phyloP scores from a whole-genome alignment of 2,113 vertebrate species.

The Ascaphus truei region DNA sequence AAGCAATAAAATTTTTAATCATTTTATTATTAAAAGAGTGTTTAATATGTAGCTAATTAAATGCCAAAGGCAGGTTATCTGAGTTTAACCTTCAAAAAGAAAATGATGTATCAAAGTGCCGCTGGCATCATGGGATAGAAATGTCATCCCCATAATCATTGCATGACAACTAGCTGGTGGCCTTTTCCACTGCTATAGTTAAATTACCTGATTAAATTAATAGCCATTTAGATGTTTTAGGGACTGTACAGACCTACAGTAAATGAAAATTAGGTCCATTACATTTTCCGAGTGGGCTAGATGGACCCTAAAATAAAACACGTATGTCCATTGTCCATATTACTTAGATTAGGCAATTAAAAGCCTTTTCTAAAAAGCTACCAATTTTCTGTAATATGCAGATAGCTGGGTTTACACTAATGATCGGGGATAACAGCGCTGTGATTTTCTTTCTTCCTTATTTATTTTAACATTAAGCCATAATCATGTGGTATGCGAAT shows the following conservation, averaged over 20 bases:
- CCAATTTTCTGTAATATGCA: conserved; percentile 59
- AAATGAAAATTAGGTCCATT: conserved; percentile 83
- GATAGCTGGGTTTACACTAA: conserved; percentile 53
- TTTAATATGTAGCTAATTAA: conserved; percentile 99
- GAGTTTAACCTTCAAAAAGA: conserved; percentile 99
- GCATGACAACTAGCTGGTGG: conserved; percentile 91
- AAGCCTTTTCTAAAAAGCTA: conserved; percentile 67
- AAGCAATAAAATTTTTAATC: conserved; percentile 98
- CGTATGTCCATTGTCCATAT: conserved; percentile 70
- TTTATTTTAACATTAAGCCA: not conserved
- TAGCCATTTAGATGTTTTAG: conserved; percentile 92
- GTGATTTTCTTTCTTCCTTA: not conserved
- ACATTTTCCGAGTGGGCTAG: conserved; percentile 71
- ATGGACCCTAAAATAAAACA: conserved; percentile 77
- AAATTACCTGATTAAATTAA: conserved; percentile 99
- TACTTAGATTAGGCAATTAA: conserved; percentile 76
- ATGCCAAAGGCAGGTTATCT: conserved; percentile 99
- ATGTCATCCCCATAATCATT: conserved; percentile 97
- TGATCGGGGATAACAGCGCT: conserved; percentile 40
- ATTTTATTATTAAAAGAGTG: conserved; percentile 99
- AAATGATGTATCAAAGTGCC: conserved; percentile 98
- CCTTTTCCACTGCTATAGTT: conserved; percentile 84
- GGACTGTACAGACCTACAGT: conserved; percentile 81
- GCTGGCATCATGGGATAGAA: conserved; percentile 93
- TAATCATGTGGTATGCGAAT: too few species aligned